Conservation (phyloP, 2,888 invertebrate species). For the Crepidodera aurea region DNA sequence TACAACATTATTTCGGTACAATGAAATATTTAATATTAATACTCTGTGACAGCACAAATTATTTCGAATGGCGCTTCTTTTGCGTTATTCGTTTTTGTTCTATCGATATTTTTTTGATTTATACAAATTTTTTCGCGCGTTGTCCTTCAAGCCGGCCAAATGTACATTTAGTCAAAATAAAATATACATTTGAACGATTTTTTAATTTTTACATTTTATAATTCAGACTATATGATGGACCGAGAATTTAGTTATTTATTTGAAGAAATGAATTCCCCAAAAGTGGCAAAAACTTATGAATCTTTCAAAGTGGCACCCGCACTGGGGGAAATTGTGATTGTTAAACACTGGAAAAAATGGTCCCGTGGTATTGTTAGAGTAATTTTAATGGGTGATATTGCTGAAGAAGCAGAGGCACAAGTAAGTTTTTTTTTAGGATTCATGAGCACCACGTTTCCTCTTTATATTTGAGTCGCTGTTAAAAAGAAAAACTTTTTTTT, state of each 20-base stretch:
- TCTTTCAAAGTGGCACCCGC: conserved; percentile 47
- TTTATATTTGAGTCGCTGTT: too few species aligned
- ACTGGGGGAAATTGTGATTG: conserved; percentile 49
- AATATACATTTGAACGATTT: background rate
- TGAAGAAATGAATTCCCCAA: conserved; percentile 40
- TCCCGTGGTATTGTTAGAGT: conserved; percentile 43
- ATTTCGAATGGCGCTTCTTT: too few species aligned
- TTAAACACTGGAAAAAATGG: conserved; percentile 45
- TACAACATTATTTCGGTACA: too few species aligned
- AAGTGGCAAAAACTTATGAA: conserved; percentile 40
- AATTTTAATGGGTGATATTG: conserved; percentile 26
- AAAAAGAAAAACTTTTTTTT: conserved; percentile 29
- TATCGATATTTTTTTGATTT: too few species aligned
- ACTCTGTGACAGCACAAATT: too few species aligned
- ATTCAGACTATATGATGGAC: conserved; percentile 40
- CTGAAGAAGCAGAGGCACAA: conserved; percentile 16
- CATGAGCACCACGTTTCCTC: too few species aligned
- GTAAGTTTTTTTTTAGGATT: conserved; percentile 30
- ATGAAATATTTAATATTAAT: too few species aligned
- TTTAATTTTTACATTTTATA: background rate
- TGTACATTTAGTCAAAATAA: too few species aligned
- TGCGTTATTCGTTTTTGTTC: too few species aligned
- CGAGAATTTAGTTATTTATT: conserved; percentile 35
- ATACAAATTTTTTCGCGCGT: too few species aligned
- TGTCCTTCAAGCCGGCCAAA: too few species aligned